phyloP scores from a whole-genome alignment of 1,140 invertebrate species.

The Lordiphosa mommai region DNA sequence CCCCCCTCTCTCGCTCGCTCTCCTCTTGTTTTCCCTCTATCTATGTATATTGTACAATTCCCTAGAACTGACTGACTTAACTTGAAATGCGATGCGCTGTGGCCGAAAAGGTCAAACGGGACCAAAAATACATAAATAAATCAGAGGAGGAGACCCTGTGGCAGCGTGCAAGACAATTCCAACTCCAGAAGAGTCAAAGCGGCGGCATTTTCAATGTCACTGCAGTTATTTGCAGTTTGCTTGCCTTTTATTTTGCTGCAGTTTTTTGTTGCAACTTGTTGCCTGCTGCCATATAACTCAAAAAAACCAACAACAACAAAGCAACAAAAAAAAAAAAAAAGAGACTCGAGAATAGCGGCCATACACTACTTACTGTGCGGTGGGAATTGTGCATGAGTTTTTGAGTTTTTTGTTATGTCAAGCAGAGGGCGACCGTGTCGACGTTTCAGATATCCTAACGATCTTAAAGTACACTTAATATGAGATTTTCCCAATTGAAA shows the following conservation, averaged over 20 bases:
- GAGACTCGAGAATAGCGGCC: too few species aligned
- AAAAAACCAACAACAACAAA: too few species aligned
- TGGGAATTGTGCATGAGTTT: too few species aligned
- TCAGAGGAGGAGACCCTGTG: not conserved
- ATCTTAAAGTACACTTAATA: too few species aligned
- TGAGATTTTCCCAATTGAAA: too few species aligned
- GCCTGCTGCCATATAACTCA: not conserved
- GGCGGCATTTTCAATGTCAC: conserved; percentile 12
- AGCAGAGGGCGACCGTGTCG: too few species aligned
- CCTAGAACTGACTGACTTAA: not conserved
- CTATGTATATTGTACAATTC: not conserved
- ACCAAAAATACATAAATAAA: conserved; percentile 11
- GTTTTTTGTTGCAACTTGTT: conserved; percentile 1
- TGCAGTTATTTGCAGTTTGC: conserved; percentile 3
- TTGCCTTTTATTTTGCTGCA: not conserved
- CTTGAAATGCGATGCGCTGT: not conserved
- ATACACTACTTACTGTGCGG: too few species aligned
- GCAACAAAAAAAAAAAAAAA: too few species aligned
- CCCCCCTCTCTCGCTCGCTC: not conserved
- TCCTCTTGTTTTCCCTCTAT: not conserved
- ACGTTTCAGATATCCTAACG: too few species aligned
- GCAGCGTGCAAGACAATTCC: too few species aligned
- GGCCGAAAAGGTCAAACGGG: conserved; percentile 2
- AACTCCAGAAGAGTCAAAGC: not conserved
- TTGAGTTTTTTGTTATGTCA: too few species aligned